Evolutionary conservation across 2,113 vertebrate genomes (phyloP).

Genomic region (Tachysurus vachellii): DNA sequence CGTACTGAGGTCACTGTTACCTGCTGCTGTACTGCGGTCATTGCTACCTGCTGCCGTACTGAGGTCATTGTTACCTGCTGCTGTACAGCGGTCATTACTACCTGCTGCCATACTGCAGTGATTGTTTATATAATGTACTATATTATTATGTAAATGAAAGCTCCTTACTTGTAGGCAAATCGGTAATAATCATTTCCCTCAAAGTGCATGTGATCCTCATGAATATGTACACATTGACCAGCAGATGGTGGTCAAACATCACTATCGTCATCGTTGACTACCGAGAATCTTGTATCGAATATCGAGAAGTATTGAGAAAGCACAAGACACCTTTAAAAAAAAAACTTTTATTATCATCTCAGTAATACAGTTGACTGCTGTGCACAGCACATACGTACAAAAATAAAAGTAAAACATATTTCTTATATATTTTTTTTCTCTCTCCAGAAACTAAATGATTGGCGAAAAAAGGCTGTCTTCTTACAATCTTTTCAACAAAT

Average conservation of each 20-base stretch:
- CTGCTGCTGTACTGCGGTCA: no score
- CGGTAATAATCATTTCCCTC: neutral
- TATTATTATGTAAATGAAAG: neutral
- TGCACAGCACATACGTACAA: constrained; percentile 97
- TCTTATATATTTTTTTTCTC: constrained; percentile 71
- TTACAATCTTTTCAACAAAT: constrained; percentile 82
- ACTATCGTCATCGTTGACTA: neutral
- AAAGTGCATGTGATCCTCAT: neutral
- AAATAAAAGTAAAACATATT: constrained; percentile 88
- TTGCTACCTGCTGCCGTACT: no score
- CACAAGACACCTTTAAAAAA: constrained; percentile 71
- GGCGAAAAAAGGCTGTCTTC: constrained; percentile 76
- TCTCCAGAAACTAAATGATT: constrained; percentile 79
- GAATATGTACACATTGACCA: constrained; percentile 25
- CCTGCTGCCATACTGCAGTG: neutral
- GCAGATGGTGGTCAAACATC: constrained; percentile 29
- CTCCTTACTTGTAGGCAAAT: neutral
- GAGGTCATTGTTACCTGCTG: no score
- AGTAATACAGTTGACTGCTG: constrained; percentile 86
- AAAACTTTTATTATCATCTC: constrained; percentile 81
- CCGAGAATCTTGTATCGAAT: neutral
- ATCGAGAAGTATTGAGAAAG: constrained; percentile 45
- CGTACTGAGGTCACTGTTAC: no score
- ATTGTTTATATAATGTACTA: neutral
- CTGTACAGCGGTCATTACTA: no score